Percentiles rank a stretch among this genome's conserved stretches.
phyloP scores from a whole-genome alignment of 2,888 invertebrate species.

The Watsonalla binaria region DNA sequence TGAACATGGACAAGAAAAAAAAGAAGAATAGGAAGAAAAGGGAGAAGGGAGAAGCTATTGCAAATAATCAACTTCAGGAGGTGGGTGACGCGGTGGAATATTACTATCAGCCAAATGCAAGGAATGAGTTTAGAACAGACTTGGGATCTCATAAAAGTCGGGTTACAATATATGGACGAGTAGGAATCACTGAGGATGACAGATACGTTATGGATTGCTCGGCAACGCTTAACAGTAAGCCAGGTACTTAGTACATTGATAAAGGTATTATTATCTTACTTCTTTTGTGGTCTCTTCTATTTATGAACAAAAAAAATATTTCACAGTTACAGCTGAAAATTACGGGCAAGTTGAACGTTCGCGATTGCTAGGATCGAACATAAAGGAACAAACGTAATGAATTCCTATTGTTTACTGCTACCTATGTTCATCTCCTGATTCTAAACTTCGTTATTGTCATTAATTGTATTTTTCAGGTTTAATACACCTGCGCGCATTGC shows the following conservation, averaged over 20 bases:
- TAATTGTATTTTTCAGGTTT: too few species aligned
- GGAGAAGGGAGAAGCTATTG: slow-evolving; percentile 7
- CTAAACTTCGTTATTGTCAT: too few species aligned
- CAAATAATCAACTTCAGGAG: slow-evolving; percentile 8
- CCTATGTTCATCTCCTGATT: too few species aligned
- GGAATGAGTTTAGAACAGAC: slow-evolving; percentile 5
- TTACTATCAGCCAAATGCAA: slow-evolving; percentile 14
- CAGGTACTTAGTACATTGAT: slow-evolving; percentile 30
- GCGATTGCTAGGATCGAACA: background rate
- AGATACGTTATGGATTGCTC: slow-evolving; percentile 54
- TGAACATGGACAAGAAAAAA: slow-evolving; percentile 51
- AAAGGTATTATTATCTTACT: background rate
- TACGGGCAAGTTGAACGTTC: background rate
- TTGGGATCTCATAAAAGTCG: slow-evolving; percentile 28
- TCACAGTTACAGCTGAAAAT: background rate
- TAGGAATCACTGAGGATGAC: slow-evolving; percentile 52
- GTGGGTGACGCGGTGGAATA: slow-evolving; percentile 7
- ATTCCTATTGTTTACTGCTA: too few species aligned
- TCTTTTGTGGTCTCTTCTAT: too few species aligned
- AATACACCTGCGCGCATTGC: background rate
- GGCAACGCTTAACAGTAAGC: slow-evolving; percentile 50
- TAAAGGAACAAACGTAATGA: background rate
- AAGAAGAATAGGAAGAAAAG: slow-evolving; percentile 28
- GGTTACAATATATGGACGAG: slow-evolving; percentile 48
- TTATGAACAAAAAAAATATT: background rate